Conservation (phyloP, 2,888 invertebrate genomes). For the Sarcophaga variegata region DNA sequence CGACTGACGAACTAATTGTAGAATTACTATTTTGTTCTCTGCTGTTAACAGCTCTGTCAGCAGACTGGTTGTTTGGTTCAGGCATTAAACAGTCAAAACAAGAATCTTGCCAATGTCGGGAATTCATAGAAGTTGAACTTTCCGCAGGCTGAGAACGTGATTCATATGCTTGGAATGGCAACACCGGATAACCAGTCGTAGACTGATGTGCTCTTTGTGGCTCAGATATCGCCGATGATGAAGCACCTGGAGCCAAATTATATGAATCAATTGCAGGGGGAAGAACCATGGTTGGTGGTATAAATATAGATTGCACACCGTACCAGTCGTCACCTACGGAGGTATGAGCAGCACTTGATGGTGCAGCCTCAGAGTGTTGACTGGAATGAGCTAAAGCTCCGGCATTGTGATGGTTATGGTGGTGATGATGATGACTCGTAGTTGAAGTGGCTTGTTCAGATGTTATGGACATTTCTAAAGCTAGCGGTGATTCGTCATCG, state of each 20-base stretch:
- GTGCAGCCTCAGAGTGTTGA: slow-evolving; percentile 20
- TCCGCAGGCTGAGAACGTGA: slow-evolving; percentile 32
- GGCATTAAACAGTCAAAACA: slow-evolving; percentile 65
- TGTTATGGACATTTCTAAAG: slow-evolving; percentile 59
- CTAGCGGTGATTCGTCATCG: slow-evolving; percentile 82
- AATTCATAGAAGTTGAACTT: slow-evolving; percentile 33
- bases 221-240: slow-evolving; percentile 26
- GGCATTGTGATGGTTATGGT: slow-evolving; percentile 27
- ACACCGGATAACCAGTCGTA: slow-evolving; percentile 43
- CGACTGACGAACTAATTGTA: slow-evolving; percentile 37
- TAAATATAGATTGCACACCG: slow-evolving; percentile 37
- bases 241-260: slow-evolving; percentile 22
- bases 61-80: slow-evolving; percentile 34
- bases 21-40: slow-evolving; percentile 41
- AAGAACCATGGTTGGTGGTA: slow-evolving; percentile 43
- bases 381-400: slow-evolving; percentile 15
- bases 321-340: slow-evolving; percentile 56
- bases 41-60: slow-evolving; percentile 27
- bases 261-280: slow-evolving; percentile 44
- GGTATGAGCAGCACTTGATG: not conserved
- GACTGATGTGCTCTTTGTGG: slow-evolving; percentile 65
- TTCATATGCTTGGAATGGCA: slow-evolving; percentile 47
- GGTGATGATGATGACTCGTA: slow-evolving; percentile 34
- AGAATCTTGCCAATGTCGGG: slow-evolving; percentile 56
- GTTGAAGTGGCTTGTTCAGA: slow-evolving; percentile 40